A percentile compares a stretch with the other conserved stretches of the same genome.
These are phyloP conservation scores for Cydia fagiglandana DNA, from an alignment of 1,140 invertebrate genomes.

Conservation along the genomic window DNA sequence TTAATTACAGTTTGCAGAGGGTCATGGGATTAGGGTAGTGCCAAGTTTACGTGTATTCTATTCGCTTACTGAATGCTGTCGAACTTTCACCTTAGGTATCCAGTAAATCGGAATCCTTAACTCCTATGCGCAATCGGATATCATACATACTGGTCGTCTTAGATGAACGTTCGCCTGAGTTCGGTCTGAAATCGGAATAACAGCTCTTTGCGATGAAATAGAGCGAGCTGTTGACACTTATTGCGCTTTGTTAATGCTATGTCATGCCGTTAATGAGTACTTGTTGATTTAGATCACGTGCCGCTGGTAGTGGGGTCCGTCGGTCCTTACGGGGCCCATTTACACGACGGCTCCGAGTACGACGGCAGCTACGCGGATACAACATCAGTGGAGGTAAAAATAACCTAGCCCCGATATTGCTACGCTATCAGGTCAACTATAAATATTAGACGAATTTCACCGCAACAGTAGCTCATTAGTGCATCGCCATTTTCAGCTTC, in stretches of 20 bases:
- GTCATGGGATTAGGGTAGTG: slow-evolving; percentile 52
- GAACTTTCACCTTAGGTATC: neutral
- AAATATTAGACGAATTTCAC: slow-evolving; percentile 34
- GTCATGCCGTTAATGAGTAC: slow-evolving; percentile 30
- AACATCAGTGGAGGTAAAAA: slow-evolving; percentile 80
- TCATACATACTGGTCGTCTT: neutral
- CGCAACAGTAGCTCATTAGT: slow-evolving; percentile 32
- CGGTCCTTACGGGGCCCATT: slow-evolving; percentile 93
- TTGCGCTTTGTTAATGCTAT: slow-evolving; percentile 20
- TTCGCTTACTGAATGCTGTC: too few relatives aligned
- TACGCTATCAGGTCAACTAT: slow-evolving; percentile 27
- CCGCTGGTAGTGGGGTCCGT: slow-evolving; percentile 90
- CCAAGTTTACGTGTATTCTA: slow-evolving; percentile 1
- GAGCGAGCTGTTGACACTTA: slow-evolving; percentile 26
- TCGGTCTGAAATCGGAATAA: slow-evolving; percentile 13
- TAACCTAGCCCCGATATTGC: neutral
- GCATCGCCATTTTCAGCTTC: slow-evolving; percentile 43
- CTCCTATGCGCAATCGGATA: neutral
- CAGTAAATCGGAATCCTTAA: neutral
- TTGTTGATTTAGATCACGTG: slow-evolving; percentile 56
- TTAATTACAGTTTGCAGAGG: slow-evolving; percentile 67
- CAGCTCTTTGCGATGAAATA: slow-evolving; percentile 14
- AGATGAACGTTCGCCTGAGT: neutral
- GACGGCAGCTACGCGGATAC: slow-evolving; percentile 88
- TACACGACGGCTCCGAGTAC: slow-evolving; percentile 95